A percentile compares a stretch with the other conserved stretches of the same genome.
phyloP scores from a whole-genome alignment of 2,797 vertebrate species.

The Hyperoplus lanceolatus region DNA sequence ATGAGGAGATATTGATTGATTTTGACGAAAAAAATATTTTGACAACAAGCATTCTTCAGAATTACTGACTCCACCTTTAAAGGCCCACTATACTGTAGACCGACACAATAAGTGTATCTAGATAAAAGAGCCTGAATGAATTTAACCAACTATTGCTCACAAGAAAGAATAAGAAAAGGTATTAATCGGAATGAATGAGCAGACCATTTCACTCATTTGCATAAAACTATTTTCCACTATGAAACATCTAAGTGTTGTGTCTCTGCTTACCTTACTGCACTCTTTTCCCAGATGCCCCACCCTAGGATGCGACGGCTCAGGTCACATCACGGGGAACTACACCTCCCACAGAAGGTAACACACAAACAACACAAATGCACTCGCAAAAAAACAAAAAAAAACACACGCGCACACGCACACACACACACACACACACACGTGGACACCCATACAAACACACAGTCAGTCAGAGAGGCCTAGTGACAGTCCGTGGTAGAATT shows the following conservation, averaged over 20 bases:
- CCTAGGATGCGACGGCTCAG: slow-evolving; percentile 97
- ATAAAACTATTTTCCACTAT: slow-evolving; percentile 7
- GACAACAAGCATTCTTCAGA: no score
- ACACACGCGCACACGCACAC: no score
- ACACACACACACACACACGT: slow-evolving; percentile 27
- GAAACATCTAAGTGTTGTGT: not conserved
- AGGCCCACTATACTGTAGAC: not conserved
- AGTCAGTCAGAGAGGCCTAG: slow-evolving; percentile 81
- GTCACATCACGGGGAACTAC: slow-evolving; percentile 99
- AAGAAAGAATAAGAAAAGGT: not conserved
- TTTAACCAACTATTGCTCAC: slow-evolving; percentile 1
- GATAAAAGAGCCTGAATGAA: slow-evolving; percentile 14
- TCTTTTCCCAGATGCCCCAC: slow-evolving; percentile 92
- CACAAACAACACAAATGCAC: slow-evolving; percentile 19
- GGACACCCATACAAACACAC: slow-evolving; percentile 46
- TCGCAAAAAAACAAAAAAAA: slow-evolving; percentile 16
- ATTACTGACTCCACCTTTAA: no score
- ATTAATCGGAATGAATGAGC: not conserved
- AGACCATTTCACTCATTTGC: slow-evolving; percentile 32
- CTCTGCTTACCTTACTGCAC: slow-evolving; percentile 6
- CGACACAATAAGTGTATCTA: slow-evolving; percentile 12
- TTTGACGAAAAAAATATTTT: no score
- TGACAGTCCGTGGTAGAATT: slow-evolving; percentile 77
- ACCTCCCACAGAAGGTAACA: slow-evolving; percentile 95
- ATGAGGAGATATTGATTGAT: no score